A percentile compares a stretch with the other conserved stretches of the same genome.
These are phyloP conservation scores for Leptinotarsa haldemani DNA, from an alignment of 2,888 invertebrate genomes.

Conservation along the genomic window DNA sequence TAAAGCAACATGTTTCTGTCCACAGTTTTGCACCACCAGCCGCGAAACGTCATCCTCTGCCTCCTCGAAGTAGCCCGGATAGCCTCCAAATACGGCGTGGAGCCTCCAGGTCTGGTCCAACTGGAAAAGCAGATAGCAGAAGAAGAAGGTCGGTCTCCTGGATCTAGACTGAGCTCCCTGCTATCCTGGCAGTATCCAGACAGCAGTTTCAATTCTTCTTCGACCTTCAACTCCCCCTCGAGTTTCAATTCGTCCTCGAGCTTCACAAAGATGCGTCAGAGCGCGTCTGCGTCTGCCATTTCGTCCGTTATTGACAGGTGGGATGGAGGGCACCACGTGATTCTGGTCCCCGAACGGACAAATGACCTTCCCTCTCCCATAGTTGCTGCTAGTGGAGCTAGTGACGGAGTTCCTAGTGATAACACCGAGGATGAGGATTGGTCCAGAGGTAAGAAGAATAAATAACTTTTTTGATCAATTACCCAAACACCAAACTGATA, in stretches of 20 bases:
- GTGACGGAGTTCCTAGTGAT: conserved; percentile 72
- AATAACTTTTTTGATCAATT: no score
- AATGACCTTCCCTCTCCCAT: conserved; percentile 43
- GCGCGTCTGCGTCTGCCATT: conserved; percentile 66
- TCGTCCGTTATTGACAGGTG: conserved; percentile 58
- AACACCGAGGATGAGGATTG: conserved; percentile 80
- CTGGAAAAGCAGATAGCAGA: conserved; percentile 88
- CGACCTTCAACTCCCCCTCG: conserved; percentile 5
- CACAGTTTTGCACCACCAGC: conserved; percentile 83
- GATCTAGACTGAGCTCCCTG: conserved; percentile 73
- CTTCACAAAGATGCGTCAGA: conserved; percentile 66
- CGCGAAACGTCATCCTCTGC: conserved; percentile 86
- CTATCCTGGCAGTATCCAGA: conserved; percentile 76
- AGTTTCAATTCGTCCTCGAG: conserved; percentile 18
- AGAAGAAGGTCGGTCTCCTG: conserved; percentile 77
- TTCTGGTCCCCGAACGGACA: conserved; percentile 53
- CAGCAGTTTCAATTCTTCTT: conserved; percentile 15
- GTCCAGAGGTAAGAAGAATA: conserved; percentile 68
- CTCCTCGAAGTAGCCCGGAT: conserved; percentile 86
- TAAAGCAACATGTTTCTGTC: not conserved
- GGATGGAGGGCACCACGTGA: conserved; percentile 58
- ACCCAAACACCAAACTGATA: no score
- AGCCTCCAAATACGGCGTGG: conserved; percentile 81
- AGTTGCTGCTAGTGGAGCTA: conserved; percentile 64
- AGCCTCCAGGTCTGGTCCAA: conserved; percentile 85